Conservation (phyloP, 2,888 invertebrate genomes). For the Cephus pygmeus region DNA sequence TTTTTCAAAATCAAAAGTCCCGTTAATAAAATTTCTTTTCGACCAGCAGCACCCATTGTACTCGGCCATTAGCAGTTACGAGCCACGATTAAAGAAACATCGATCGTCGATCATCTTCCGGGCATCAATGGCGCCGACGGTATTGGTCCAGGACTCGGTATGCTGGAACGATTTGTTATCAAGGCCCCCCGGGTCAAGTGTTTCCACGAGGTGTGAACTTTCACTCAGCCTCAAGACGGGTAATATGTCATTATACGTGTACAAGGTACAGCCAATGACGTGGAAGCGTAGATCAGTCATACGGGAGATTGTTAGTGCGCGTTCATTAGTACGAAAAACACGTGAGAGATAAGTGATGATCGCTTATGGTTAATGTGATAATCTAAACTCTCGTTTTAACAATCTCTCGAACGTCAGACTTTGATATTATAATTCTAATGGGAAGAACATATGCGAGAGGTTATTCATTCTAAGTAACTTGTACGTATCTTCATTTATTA, state of each 20-base stretch:
- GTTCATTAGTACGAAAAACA: not conserved
- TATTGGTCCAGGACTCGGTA: conserved; percentile 40
- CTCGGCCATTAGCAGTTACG: conserved; percentile 26
- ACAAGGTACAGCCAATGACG: not conserved
- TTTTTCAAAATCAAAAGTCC: not conserved
- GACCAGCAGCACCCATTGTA: not conserved
- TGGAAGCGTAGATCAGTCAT: not conserved
- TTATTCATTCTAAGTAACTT: not conserved
- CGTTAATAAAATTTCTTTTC: not conserved
- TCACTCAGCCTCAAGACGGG: not conserved
- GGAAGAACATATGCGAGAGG: not conserved
- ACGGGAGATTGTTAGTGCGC: not conserved
- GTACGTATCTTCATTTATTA: too few species aligned
- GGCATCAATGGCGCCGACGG: conserved; percentile 25
- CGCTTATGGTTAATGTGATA: not conserved
- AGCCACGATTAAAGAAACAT: conserved; percentile 41
- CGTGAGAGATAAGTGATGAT: not conserved
- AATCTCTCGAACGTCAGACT: not conserved
- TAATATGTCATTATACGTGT: conserved; percentile 1
- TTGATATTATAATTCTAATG: not conserved
- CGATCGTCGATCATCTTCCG: conserved; percentile 50
- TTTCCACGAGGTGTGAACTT: conserved; percentile 36
- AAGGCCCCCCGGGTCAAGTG: conserved; percentile 49
- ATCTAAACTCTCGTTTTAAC: not conserved
- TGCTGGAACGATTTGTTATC: conserved; percentile 59